Conservation (phyloP, 2,113 vertebrate genomes). For the Cynoglossus semilaevis region DNA sequence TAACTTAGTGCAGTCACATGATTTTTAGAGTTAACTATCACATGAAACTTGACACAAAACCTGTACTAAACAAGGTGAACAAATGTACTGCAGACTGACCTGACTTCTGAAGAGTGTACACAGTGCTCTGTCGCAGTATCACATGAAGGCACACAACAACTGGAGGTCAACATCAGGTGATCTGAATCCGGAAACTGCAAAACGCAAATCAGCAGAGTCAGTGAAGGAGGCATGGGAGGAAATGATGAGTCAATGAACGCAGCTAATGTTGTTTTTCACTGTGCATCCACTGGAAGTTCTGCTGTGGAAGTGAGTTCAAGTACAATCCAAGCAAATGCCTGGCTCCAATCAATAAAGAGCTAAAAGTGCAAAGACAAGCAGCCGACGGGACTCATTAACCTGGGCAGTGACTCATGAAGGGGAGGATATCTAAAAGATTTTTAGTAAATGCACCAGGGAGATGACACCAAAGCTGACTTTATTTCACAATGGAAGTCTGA, state of each 20-base stretch:
- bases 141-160: conserved; percentile 5
- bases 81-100: conserved; percentile 15
- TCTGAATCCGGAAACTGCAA: conserved; percentile 34
- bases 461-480: too few relatives aligned
- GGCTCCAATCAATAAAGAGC: conserved; percentile 28
- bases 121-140: not conserved
- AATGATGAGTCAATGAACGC: conserved; percentile 39
- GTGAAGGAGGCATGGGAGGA: conserved; percentile 14
- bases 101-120: conserved; percentile 3
- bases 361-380: conserved; percentile 8
- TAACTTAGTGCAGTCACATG: conserved; percentile 26
- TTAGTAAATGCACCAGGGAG: too few relatives aligned
- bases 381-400: conserved; percentile 13
- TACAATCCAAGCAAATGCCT: conserved; percentile 25
- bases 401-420: not conserved
- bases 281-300: conserved; percentile 17
- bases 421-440: too few relatives aligned
- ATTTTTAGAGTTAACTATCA: conserved; percentile 24
- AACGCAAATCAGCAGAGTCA: conserved; percentile 28
- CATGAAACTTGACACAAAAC: conserved; percentile 9
- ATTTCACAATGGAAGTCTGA: too few relatives aligned
- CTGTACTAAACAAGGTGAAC: not conserved
- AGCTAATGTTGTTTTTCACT: conserved; percentile 54
- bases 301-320: conserved; percentile 13
- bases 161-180: conserved; percentile 25